Base-by-base conservation (phyloP, 2,797 vertebrate genomes). In the Myotis daubentonii region DNA sequence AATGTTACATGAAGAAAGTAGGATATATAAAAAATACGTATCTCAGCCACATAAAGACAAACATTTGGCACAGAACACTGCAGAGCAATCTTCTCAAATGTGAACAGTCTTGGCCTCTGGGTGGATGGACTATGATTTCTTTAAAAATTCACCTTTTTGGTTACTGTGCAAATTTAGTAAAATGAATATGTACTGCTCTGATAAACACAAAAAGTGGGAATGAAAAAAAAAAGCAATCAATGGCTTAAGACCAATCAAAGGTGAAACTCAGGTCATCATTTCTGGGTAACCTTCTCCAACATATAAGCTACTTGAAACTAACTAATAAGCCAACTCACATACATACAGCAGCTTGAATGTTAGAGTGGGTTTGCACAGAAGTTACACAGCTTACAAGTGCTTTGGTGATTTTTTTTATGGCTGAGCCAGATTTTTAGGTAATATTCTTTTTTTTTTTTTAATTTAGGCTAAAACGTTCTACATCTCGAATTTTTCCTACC, bases 11-110 rank as follows among this genome's bases (percentile, higher is more conserved):
- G 16, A 89, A 91, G 53, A 72, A 95, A 89, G 66, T 11, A 93
- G 83, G 30, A 87, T 89, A 22, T 95, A 93, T 90, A 97, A 81
- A 57, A 33, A 20, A 68, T 10, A 92, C 84, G 92, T 94, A 95
- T 87, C 75, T 62, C 74, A 60, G 68, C 22, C 47, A 72, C 20
- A 7, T 49, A 36, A 33, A 88, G 47, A 83, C 87, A 80, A 80
- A 53, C 13, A 78, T 49, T 55, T n/a, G n/a, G 75, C 89, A 94
- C 17, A 41, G 84, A 94, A 86, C 28, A 49, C 53, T 47, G 19
- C 57, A 44, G 36, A 82, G n/a, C 22, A 33, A 85, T 68, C 65
- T 55, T 62, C 68, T 87, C 90, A 89, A 83, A 66, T 47, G 65
- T 30, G 71, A 89, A 87, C 1, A 62, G 30, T 11, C 1, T 1